Conservation (phyloP, 2,113 vertebrate species). For the Hyperopisus bebe region DNA sequence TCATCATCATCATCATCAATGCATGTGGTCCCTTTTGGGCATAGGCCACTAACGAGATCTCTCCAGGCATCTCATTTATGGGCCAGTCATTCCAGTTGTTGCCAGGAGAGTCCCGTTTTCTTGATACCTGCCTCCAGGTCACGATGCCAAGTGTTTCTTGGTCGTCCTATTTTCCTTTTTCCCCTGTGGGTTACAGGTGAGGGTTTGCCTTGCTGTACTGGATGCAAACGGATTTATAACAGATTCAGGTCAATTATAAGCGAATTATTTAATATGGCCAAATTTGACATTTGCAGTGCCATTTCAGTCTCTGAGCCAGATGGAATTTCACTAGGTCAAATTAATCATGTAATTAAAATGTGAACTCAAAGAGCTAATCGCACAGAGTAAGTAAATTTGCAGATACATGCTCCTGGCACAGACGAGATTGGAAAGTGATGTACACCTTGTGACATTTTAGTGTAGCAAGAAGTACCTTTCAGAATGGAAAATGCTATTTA, state of each 20-base stretch:
- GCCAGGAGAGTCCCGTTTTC: background rate
- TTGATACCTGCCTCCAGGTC: background rate
- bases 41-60: background rate
- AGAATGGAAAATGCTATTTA: background rate
- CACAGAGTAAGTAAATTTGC: background rate
- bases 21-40: background rate
- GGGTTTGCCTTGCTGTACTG: background rate
- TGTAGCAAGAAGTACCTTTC: background rate
- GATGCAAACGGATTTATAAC: background rate
- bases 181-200: background rate
- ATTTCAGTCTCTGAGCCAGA: background rate
- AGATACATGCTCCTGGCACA: background rate
- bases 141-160: background rate
- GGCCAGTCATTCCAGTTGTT: background rate
- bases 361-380: background rate
- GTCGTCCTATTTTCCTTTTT: background rate
- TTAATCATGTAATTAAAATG: background rate
- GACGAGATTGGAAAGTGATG: background rate
- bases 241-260: background rate
- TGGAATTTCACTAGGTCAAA: background rate
- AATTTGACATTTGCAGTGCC: background rate
- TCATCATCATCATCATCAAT: background rate
- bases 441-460: background rate
- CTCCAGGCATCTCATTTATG: background rate
- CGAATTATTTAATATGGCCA: background rate